Evolutionary conservation across 1,140 invertebrate species (phyloP), one percentile per base, ranked within the genome.

Genomic region (Monomorium pharaonis): DNA sequence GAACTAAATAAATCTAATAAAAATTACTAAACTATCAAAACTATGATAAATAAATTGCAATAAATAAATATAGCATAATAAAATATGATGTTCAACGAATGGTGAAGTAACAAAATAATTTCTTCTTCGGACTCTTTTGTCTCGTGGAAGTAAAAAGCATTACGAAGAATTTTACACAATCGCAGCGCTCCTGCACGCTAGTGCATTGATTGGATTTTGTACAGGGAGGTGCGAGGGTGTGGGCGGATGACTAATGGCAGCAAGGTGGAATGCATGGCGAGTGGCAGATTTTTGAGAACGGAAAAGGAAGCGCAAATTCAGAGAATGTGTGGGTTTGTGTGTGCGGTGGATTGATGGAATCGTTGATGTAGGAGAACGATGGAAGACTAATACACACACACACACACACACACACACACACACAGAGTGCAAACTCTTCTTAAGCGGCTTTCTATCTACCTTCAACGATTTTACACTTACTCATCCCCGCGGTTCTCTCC

Each of bases 141-240:
- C 37, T 74, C 47, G 24, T 18, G 16, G 47, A 90, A 69, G 72
- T 56, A 54, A 62, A 54, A 33, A 56, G 14, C 4, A 5, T 37
- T 54, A 30, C 30, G 47, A 37, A 80, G 60, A 67, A 84, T 30
- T 58, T 78, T 60, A 70, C 62, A 88, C 63, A 81, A 84, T 83
- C 70, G 62, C 56, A 77, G 72, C 62, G 49, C 76, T 86, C 84
- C 77, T 86, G 81, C 75, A 87, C 78, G 87, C 69, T 86, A 78
- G 80, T 58, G 87, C 90, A 91, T 89, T 91, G 89, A 91, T 91
- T 91, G 85, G 89, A 91, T 91, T 89, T 91, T 75, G 87, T 91
- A 83, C 76, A 7, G 49, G 44, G 33, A 67, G 75, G 58, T 33
- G 7, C 60, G 58, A 44, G 47, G 24, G 18, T 44, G 47, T 9